Conservation (phyloP, 1,140 invertebrate genomes). For the Aphaenogaster ashmeadi region DNA sequence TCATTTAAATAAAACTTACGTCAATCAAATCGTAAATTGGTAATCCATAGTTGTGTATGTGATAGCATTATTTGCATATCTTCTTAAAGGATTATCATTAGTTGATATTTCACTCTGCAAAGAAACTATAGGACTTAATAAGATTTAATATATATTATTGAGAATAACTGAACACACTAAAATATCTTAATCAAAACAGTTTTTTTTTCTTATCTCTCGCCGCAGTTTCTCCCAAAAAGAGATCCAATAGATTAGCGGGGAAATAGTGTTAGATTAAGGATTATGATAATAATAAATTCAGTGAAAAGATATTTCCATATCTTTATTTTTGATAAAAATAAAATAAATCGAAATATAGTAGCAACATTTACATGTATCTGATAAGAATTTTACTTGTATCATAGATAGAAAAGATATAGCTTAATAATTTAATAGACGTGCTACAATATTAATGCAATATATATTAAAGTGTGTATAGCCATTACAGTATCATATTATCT, state of each 20-base stretch:
- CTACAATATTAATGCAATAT: not conserved
- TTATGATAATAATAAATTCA: constrained; percentile 14
- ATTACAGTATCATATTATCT: not conserved
- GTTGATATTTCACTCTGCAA: not conserved
- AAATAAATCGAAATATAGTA: not conserved
- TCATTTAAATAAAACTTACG: constrained; percentile 24
- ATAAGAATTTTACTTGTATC: not conserved
- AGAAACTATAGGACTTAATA: constrained; percentile 10
- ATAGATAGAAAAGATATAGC: not conserved
- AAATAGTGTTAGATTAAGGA: not conserved
- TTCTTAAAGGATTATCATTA: constrained; percentile 28
- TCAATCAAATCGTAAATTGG: constrained; percentile 12
- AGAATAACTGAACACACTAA: not conserved
- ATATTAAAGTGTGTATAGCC: not conserved
- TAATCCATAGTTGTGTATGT: not conserved
- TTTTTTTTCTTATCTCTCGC: constrained; percentile 1
- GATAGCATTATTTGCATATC: constrained; percentile 6
- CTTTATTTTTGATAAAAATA: not conserved
- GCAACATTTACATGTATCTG: not conserved
- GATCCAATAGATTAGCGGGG: not conserved
- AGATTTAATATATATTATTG: not conserved
- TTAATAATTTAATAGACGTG: not conserved
- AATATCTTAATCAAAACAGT: not conserved
- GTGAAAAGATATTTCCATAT: not conserved
- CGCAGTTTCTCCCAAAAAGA: not conserved